Percentiles rank a stretch among this genome's conserved stretches.
These are phyloP conservation scores for Rhinoderma darwinii DNA, from an alignment of 2,113 vertebrate species.

Conservation along the genomic window DNA sequence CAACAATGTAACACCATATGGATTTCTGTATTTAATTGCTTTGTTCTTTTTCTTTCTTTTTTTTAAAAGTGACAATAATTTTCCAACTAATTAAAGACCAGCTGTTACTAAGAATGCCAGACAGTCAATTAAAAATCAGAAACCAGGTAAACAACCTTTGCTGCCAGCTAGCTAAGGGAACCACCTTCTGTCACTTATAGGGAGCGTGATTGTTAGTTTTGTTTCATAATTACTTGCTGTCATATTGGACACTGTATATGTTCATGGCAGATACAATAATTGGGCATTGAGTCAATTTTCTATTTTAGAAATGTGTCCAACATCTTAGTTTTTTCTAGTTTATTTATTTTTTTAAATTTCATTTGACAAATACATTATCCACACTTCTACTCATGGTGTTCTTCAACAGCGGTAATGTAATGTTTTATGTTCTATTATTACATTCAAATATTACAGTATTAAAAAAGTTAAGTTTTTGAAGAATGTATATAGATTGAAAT, in stretches of 20 bases:
- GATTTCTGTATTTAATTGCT: constrained; percentile 77
- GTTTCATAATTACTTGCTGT: constrained; percentile 69
- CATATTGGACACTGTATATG: constrained; percentile 50
- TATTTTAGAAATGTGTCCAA: constrained; percentile 23
- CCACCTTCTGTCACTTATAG: constrained; percentile 74
- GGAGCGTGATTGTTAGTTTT: constrained; percentile 68
- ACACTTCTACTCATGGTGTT: not conserved
- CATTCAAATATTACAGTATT: not conserved
- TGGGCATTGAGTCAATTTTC: constrained; percentile 23
- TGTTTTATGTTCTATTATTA: not conserved
- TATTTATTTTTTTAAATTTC: not conserved
- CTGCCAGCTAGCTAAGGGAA: constrained; percentile 74
- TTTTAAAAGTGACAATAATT: constrained; percentile 79
- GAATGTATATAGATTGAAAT: not conserved
- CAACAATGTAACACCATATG: constrained; percentile 73
- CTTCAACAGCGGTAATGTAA: not conserved
- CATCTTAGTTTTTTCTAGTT: not conserved
- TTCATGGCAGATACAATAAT: constrained; percentile 27
- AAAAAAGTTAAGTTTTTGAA: not conserved
- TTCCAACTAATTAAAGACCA: constrained; percentile 85
- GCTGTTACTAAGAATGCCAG: constrained; percentile 77
- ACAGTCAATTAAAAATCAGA: constrained; percentile 75
- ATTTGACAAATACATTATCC: not conserved
- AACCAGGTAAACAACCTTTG: constrained; percentile 78
- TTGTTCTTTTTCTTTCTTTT: constrained; percentile 74